Evolutionary conservation across 2,888 invertebrate species (phyloP).

Genomic region (Ophion ventricosus): DNA sequence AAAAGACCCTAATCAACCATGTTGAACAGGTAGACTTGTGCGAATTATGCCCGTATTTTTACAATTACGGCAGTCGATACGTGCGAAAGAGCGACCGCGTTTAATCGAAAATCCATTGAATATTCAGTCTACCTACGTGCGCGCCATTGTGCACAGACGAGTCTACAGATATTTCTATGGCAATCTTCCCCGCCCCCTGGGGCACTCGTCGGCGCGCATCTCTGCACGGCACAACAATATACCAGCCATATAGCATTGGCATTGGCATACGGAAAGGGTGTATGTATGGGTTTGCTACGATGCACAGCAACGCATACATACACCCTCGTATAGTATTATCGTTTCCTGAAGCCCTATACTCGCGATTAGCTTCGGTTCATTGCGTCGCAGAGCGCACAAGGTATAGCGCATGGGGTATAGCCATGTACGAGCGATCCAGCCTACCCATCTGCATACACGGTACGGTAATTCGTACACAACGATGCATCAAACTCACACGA

Average conservation of each 20-base stretch:
- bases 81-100: conserved; percentile 53
- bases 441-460: conserved; percentile 1
- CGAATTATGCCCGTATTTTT: neutral
- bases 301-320: neutral
- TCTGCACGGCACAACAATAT: conserved; percentile 22
- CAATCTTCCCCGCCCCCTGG: neutral
- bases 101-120: conserved; percentile 47
- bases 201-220: neutral
- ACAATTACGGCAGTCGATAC: neutral
- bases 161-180: conserved; percentile 11
- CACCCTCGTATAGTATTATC: conserved; percentile 17
- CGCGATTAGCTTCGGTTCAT: conserved; percentile 52
- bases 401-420: conserved; percentile 3
- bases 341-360: conserved; percentile 18
- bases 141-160: neutral
- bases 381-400: conserved; percentile 26
- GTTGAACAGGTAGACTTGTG: neutral
- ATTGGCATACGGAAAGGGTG: neutral
- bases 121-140: conserved; percentile 1
- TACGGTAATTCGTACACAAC: conserved; percentile 8
- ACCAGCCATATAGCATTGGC: neutral
- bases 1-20: neutral
- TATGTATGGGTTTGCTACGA: neutral
- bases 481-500: conserved; percentile 2
- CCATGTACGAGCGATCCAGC: conserved; percentile 8